Evolutionary conservation across 2,888 invertebrate genomes (phyloP).

Genomic region (Aspidiotus destructor): DNA sequence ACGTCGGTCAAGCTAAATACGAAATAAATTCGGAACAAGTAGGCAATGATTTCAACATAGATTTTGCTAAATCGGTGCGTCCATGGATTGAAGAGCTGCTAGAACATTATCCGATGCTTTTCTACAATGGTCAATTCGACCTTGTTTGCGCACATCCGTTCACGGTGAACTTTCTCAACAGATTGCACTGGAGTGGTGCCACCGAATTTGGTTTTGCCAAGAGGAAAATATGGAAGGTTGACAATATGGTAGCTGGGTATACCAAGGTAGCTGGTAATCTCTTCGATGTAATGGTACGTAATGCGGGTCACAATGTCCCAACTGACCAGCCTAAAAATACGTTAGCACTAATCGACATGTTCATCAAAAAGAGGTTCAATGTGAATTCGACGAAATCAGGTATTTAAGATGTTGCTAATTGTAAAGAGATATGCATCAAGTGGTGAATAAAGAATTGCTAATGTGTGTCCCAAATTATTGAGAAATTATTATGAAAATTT

Average conservation of each 20-base stretch:
- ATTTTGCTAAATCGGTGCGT: constrained; percentile 71
- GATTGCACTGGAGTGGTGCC: constrained; percentile 52
- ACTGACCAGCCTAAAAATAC: constrained; percentile 68
- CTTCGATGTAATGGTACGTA: constrained; percentile 61
- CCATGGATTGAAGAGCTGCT: constrained; percentile 59
- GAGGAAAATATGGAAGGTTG: constrained; percentile 54
- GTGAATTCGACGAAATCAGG: background rate
- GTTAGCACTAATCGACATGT: constrained; percentile 56
- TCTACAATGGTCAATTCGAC: constrained; percentile 84
- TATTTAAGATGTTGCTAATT: background rate
- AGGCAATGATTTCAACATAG: constrained; percentile 57
- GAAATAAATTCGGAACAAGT: constrained; percentile 51
- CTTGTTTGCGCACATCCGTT: constrained; percentile 83
- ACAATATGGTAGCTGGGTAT: constrained; percentile 61
- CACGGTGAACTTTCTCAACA: constrained; percentile 46
- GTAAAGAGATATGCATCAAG: too few relatives aligned
- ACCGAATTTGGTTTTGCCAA: constrained; percentile 55
- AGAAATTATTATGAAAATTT: too few relatives aligned
- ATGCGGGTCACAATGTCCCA: constrained; percentile 74
- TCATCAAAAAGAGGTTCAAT: constrained; percentile 11
- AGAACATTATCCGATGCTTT: constrained; percentile 55
- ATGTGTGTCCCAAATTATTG: too few relatives aligned
- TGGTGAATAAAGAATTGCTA: too few relatives aligned
- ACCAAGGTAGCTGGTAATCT: constrained; percentile 60
- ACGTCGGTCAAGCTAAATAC: constrained; percentile 72